A percentile compares a stretch with the other conserved stretches of the same genome.
Evolutionary conservation across 92 coral and sea anemone species (phyloP).

Genomic region (Ricordea florida): DNA sequence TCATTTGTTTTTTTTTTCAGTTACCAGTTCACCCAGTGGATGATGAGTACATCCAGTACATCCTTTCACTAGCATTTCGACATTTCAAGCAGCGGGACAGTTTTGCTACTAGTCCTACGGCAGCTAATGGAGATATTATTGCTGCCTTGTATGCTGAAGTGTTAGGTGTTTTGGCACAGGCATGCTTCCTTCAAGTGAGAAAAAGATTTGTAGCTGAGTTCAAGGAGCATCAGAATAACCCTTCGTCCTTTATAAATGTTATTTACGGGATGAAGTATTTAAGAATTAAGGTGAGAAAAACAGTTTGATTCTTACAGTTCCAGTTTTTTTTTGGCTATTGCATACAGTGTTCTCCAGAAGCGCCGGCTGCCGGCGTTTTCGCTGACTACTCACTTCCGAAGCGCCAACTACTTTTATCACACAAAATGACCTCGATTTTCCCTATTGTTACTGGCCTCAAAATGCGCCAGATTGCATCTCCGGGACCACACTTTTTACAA

Average conservation of each 20-base stretch:
- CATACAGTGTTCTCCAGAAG: too few species aligned
- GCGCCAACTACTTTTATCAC: too few species aligned
- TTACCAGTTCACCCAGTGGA: constrained; percentile 94
- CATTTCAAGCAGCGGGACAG: constrained; percentile 91
- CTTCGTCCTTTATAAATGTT: constrained; percentile 80
- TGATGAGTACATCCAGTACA: constrained; percentile 79
- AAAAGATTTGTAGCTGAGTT: constrained; percentile 91
- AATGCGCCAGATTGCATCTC: too few species aligned
- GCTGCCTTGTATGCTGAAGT: constrained; percentile 99
- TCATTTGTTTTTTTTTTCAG: constrained; percentile 60
- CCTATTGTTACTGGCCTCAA: too few species aligned
- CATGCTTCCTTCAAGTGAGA: constrained; percentile 85
- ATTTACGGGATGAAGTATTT: constrained; percentile 99
- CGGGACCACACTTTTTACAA: too few species aligned
- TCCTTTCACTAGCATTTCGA: constrained; percentile 90
- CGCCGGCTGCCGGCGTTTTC: not conserved
- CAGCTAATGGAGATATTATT: constrained; percentile 85
- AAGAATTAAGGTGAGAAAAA: constrained; percentile 85
- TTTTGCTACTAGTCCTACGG: constrained; percentile 76
- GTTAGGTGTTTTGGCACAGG: constrained; percentile 88
- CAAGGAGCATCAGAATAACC: constrained; percentile 84
- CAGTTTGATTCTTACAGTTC: not conserved
- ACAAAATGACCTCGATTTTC: too few species aligned
- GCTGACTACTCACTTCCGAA: too few species aligned
- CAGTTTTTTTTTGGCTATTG: not conserved